Conservation (phyloP, 1,140 invertebrate genomes). For the Drosophila bocqueti region DNA sequence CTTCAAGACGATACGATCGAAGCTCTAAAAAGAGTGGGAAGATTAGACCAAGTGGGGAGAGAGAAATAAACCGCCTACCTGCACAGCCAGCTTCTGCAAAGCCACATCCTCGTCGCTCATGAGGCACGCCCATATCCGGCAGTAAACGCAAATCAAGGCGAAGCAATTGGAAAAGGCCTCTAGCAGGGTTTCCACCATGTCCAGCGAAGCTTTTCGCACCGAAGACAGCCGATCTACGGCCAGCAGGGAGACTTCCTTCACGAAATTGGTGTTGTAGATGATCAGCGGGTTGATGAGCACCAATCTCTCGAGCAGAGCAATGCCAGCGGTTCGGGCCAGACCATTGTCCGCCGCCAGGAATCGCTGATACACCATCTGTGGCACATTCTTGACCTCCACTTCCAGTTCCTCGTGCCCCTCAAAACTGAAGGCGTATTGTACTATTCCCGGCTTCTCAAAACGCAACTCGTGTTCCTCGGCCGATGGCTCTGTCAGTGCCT, state of each 20-base stretch:
- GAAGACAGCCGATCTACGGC: constrained; percentile 63
- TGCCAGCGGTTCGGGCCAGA: constrained; percentile 61
- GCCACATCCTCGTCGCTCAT: constrained; percentile 70
- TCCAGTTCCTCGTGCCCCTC: constrained; percentile 68
- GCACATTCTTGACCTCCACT: constrained; percentile 54
- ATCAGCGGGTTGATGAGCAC: constrained; percentile 70
- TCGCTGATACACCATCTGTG: constrained; percentile 62
- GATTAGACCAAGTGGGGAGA: too few relatives aligned
- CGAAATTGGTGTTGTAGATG: constrained; percentile 80
- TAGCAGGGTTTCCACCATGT: constrained; percentile 66
- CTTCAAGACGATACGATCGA: constrained; percentile 54
- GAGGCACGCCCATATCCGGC: constrained; percentile 70
- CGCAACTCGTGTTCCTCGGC: constrained; percentile 57
- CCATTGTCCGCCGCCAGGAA: constrained; percentile 65
- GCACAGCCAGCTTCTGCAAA: constrained; percentile 65
- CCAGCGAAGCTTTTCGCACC: constrained; percentile 68
- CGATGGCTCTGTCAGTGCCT: constrained; percentile 34
- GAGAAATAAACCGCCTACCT: constrained; percentile 13
- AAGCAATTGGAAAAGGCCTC: constrained; percentile 69
- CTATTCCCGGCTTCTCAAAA: constrained; percentile 53
- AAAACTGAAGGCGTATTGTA: constrained; percentile 66
- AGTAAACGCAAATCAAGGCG: constrained; percentile 73
- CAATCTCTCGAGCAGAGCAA: constrained; percentile 73
- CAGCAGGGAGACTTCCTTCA: constrained; percentile 53
- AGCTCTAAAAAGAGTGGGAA: constrained; percentile 55